These are phyloP conservation scores for Eilema griseolum DNA, from an alignment of 2,888 invertebrate genomes.

Conservation along the genomic window DNA sequence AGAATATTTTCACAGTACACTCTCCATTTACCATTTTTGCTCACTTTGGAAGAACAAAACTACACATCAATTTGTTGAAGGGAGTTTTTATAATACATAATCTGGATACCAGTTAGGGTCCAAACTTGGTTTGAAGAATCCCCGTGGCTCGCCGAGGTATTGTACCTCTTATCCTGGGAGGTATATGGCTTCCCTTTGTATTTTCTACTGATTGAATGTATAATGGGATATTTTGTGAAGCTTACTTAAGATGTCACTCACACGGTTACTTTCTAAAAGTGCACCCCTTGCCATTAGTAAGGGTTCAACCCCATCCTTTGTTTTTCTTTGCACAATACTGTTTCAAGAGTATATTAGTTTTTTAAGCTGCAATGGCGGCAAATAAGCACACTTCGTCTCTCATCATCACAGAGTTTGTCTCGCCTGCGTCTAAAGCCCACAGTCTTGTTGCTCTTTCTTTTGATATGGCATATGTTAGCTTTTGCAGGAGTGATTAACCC, in stretches of 20 bases:
- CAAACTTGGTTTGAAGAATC: too few species aligned
- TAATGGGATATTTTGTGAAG: background rate
- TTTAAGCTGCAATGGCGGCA: background rate
- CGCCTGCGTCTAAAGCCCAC: too few species aligned
- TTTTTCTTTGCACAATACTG: background rate
- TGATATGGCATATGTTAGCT: too few species aligned
- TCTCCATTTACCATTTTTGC: too few species aligned
- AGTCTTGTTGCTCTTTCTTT: too few species aligned
- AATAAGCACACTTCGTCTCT: background rate
- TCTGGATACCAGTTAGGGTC: background rate
- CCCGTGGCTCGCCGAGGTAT: background rate
- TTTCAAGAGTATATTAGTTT: background rate
- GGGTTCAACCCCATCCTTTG: background rate
- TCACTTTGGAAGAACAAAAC: too few species aligned
- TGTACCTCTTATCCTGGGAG: background rate
- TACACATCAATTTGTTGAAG: too few species aligned
- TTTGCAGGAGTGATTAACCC: too few species aligned
- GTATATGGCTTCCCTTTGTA: background rate
- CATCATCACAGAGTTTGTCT: background rate
- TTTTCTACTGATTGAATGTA: conserved; percentile 4
- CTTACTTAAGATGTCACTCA: background rate
- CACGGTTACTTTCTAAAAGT: background rate
- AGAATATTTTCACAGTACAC: too few species aligned
- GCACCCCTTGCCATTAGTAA: background rate
- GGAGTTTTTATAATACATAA: background rate